phyloP scores from a whole-genome alignment of 2,113 vertebrate species.

The Albula glossodonta region DNA sequence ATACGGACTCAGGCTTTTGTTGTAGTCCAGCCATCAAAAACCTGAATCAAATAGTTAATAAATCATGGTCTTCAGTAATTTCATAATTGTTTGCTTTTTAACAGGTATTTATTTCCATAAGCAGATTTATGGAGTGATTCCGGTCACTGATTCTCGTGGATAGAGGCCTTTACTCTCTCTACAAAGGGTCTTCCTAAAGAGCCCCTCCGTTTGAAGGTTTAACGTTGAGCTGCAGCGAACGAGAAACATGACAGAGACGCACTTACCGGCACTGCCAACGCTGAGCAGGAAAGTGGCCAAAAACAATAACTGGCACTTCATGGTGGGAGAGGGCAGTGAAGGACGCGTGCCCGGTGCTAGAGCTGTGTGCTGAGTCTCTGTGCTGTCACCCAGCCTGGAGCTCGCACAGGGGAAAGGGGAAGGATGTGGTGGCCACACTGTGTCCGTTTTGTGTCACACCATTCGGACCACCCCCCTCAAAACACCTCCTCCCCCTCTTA shows the following conservation, averaged over 20 bases:
- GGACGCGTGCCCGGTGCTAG: neutral
- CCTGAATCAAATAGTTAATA: too few species aligned
- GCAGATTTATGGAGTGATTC: too few species aligned
- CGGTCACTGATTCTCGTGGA: too few species aligned
- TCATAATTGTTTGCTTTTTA: too few species aligned
- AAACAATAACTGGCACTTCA: neutral
- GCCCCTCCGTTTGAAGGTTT: too few species aligned
- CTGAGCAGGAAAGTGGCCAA: conserved; percentile 23
- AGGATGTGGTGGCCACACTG: conserved; percentile 54
- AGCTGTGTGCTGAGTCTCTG: neutral
- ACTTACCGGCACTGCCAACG: conserved; percentile 34
- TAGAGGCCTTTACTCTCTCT: too few species aligned
- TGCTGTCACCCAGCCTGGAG: conserved; percentile 8
- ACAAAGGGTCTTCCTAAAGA: too few species aligned
- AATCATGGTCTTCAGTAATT: too few species aligned
- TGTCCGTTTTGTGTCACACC: conserved; percentile 45
- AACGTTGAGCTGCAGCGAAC: too few species aligned
- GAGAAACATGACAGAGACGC: neutral
- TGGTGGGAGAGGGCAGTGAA: conserved; percentile 9
- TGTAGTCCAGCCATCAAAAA: too few species aligned
- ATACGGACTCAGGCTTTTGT: too few species aligned
- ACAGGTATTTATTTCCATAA: too few species aligned
- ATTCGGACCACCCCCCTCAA: neutral
- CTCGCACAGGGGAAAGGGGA: conserved; percentile 1
- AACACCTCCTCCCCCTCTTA: conserved; percentile 1